phyloP scores from a whole-genome alignment of 2,113 vertebrate species.

The Okapia johnstoni region DNA sequence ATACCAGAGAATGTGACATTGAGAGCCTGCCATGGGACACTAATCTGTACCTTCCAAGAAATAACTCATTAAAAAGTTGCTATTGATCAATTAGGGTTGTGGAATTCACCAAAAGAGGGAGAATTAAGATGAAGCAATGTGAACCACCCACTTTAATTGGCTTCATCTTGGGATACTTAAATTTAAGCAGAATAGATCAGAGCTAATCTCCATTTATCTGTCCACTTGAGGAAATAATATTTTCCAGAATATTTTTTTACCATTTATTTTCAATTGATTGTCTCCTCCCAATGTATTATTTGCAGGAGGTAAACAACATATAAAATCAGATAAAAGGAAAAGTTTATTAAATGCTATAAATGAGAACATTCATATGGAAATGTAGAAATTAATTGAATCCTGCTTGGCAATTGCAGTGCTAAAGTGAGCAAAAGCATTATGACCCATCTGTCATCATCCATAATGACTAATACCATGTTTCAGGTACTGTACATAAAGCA shows the following conservation, averaged over 20 bases:
- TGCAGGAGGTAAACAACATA: constrained; percentile 30
- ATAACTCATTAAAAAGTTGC: neutral
- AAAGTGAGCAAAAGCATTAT: constrained; percentile 43
- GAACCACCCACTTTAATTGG: neutral
- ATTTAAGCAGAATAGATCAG: neutral
- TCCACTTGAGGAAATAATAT: neutral
- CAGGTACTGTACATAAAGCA: constrained; percentile 55
- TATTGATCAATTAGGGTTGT: neutral
- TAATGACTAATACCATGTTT: constrained; percentile 58
- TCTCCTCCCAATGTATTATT: neutral
- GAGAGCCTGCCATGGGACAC: neutral
- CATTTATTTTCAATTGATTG: constrained; percentile 12
- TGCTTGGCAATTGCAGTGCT: neutral
- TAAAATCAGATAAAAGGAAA: neutral
- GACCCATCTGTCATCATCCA: constrained; percentile 51
- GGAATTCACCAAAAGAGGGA: neutral
- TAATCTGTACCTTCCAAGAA: neutral
- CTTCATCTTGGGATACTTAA: neutral
- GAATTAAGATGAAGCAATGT: neutral
- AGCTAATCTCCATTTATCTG: neutral
- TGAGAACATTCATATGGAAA: constrained; percentile 53
- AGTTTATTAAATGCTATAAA: neutral
- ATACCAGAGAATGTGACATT: neutral
- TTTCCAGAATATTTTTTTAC: neutral
- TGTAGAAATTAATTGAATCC: constrained; percentile 53